Evolutionary conservation across 2,888 invertebrate species (phyloP), one percentile per base, ranked within the genome.

Genomic region (Philonicus albiceps): DNA sequence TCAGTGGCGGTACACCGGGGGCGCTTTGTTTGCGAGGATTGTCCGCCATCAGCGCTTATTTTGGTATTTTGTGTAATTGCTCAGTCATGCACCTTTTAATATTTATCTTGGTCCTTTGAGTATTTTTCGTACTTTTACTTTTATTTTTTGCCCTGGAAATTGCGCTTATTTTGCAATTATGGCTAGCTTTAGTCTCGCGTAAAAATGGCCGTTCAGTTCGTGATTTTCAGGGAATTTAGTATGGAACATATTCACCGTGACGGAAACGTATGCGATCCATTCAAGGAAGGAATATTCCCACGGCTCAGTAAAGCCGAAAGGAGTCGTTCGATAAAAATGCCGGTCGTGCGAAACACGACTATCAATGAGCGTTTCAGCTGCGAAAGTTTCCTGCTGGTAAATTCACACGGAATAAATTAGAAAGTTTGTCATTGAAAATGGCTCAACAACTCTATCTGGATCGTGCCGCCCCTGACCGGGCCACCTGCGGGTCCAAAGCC

Each of bases 41-140:
- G 43, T 34, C 49, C 49, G 78, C 16, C 37, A 43, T 43, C 49
- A 81, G 49, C 49, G 53, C 34, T 64, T 53, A 53, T 80, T 80
- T 49, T 27, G 49, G 31, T 53, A 53, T 49, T 80, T 53, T 19
- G 11, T 31, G 81, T 64, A 81, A 81, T 81, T 81, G 81, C 81
- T 55, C 81, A 81, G 81, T 81, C 81, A 81, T 81, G 81, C 64
- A 81, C 81, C 64, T 55, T 78, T 81, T 81, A 81, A 81, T 81
- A 81, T 81, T 55, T 81, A 81, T 81, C 81, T 81, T 81, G 34
- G 81, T 55, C 55, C 81, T 81, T 81, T 81, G 81, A 81, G 81
- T 81, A 43, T 49, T 78, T 78, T 49, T n/a, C 19, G 40, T 76
- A 19, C 11, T 64, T 64, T 64, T 64, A 1, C n/a, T 53, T 19